Conservation (phyloP, 2,888 invertebrate species). For the Cordylochernes scorpioides region DNA sequence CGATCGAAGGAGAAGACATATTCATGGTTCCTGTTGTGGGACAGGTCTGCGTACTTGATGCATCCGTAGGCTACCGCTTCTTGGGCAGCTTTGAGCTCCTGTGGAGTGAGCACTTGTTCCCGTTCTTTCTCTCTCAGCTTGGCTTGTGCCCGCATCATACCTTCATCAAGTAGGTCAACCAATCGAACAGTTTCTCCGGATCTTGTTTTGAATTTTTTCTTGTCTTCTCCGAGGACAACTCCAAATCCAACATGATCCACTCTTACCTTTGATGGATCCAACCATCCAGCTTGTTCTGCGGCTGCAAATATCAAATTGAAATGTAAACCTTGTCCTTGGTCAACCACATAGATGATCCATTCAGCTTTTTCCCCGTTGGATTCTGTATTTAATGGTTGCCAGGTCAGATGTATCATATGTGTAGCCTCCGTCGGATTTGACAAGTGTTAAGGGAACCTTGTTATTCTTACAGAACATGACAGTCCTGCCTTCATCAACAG, state of each 20-base stretch:
- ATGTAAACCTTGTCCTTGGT: constrained; percentile 61
- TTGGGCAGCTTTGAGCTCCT: constrained; percentile 54
- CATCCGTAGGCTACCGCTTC: constrained; percentile 89
- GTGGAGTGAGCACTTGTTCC: constrained; percentile 42
- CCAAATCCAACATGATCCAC: constrained; percentile 86
- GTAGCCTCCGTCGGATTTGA: constrained; percentile 83
- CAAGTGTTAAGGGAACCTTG: constrained; percentile 54
- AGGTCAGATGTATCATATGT: constrained; percentile 97
- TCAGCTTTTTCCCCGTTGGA: constrained; percentile 41
- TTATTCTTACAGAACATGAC: constrained; percentile 26
- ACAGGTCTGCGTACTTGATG: constrained; percentile 89
- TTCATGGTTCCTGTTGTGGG: constrained; percentile 70
- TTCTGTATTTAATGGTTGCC: constrained; percentile 52
- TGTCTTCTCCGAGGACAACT: constrained; percentile 88
- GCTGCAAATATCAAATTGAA: constrained; percentile 49
- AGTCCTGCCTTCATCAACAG: constrained; percentile 29
- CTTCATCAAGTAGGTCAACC: constrained; percentile 67
- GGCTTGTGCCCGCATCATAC: constrained; percentile 31
- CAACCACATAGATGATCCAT: constrained; percentile 76
- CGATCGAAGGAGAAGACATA: constrained; percentile 96
- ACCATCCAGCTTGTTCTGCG: constrained; percentile 45
- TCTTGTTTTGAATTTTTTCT: constrained; percentile 90
- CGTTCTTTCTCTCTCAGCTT: constrained; percentile 65
- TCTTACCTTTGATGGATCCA: constrained; percentile 34
- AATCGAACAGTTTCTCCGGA: constrained; percentile 83